Percentiles rank a stretch among this genome's conserved stretches.
These are phyloP conservation scores for Lichenostomus cassidix DNA, from an alignment of 2,113 vertebrate species.

Conservation along the genomic window DNA sequence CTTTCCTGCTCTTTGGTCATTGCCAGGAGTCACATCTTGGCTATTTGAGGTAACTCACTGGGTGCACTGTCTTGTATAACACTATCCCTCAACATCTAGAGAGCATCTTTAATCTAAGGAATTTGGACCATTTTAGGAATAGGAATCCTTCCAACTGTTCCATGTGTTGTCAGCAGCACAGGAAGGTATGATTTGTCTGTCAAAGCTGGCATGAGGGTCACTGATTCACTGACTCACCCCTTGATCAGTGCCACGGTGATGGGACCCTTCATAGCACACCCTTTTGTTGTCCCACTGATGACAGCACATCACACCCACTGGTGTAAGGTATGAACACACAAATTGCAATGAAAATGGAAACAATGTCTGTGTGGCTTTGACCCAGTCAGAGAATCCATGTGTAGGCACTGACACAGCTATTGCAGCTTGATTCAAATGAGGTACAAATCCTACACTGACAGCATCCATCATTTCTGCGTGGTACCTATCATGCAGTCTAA, in stretches of 20 bases:
- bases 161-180: not conserved
- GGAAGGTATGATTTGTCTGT: not conserved
- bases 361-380: not conserved
- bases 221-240: not conserved
- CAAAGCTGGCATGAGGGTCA: not conserved
- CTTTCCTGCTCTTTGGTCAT: not conserved
- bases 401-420: not conserved
- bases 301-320: not conserved
- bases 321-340: not conserved
- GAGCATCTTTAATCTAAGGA: not conserved
- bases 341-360: not conserved
- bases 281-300: not conserved
- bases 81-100: not conserved
- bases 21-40: not conserved
- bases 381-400: not conserved
- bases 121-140: not conserved
- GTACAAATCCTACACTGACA: constrained; percentile 35
- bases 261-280: not conserved
- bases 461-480: constrained; percentile 13
- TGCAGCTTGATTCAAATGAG: constrained; percentile 16
- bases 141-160: not conserved
- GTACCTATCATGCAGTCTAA: constrained; percentile 19
- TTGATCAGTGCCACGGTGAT: accelerated
- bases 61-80: not conserved
- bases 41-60: not conserved